These are phyloP conservation scores for Tridacna gigas DNA, from an alignment of 2,888 invertebrate genomes.

Conservation along the genomic window DNA sequence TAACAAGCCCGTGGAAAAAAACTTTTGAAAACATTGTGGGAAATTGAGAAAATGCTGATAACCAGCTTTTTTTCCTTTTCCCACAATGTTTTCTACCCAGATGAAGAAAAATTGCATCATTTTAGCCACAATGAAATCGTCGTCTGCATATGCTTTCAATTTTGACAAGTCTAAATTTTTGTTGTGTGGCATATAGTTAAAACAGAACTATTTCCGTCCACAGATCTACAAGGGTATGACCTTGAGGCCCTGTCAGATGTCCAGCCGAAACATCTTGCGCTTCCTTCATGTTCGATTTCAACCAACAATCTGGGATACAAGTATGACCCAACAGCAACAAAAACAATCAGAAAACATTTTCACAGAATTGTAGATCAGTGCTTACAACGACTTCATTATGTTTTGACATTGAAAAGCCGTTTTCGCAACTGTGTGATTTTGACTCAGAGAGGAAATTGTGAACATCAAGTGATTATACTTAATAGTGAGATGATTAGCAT, in stretches of 20 bases:
- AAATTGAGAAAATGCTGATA: too few species aligned
- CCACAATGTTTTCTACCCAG: too few species aligned
- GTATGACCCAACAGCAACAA: constrained; percentile 23
- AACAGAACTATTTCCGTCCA: neutral
- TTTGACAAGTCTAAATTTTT: neutral
- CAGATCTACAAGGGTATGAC: constrained; percentile 52
- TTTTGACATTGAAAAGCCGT: neutral
- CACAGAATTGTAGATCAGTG: constrained; percentile 40
- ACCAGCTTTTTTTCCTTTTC: too few species aligned
- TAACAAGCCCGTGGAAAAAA: too few species aligned
- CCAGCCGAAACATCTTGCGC: neutral
- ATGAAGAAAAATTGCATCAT: too few species aligned
- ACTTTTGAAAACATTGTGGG: too few species aligned
- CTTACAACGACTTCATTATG: neutral
- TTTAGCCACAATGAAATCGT: neutral
- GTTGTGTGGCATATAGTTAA: neutral
- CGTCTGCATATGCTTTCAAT: neutral
- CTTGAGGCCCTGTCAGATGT: constrained; percentile 28
- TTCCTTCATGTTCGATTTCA: constrained; percentile 15
- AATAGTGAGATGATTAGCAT: constrained; percentile 14
- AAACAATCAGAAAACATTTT: constrained; percentile 44
- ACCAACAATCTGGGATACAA: constrained; percentile 49
- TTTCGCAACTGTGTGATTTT: constrained; percentile 29
- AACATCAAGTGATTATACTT: constrained; percentile 24
- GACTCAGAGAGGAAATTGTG: neutral